phyloP scores from a whole-genome alignment of 2,888 invertebrate genomes.

The Idaea straminata region DNA sequence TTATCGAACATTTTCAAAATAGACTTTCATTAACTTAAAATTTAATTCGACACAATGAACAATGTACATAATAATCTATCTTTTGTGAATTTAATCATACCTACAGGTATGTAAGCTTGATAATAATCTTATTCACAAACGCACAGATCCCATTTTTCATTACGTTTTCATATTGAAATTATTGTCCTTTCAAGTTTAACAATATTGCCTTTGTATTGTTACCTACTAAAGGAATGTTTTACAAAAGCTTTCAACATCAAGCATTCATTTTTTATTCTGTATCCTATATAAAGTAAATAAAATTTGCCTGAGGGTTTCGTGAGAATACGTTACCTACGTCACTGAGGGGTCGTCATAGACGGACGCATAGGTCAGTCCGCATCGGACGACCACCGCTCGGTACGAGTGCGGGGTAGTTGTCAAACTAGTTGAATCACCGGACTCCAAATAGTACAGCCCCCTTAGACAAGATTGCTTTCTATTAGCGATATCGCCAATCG shows the following conservation, averaged over 20 bases:
- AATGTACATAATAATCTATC: neutral
- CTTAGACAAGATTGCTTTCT: too few relatives aligned
- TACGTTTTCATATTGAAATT: constrained; percentile 8
- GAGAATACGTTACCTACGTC: constrained; percentile 20
- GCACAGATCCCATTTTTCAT: constrained; percentile 9
- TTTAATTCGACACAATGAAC: too few relatives aligned
- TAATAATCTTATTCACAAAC: constrained; percentile 1
- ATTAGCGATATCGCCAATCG: too few relatives aligned
- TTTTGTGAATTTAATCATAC: neutral
- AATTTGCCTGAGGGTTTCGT: constrained; percentile 43
- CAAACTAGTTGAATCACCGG: too few relatives aligned
- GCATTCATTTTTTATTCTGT: constrained; percentile 31
- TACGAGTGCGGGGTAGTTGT: too few relatives aligned
- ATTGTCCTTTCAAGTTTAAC: constrained; percentile 6
- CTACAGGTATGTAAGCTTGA: neutral
- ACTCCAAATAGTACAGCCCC: too few relatives aligned
- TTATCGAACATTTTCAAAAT: too few relatives aligned
- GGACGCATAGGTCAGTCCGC: too few relatives aligned
- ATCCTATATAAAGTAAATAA: constrained; percentile 36
- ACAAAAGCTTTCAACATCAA: constrained; percentile 21
- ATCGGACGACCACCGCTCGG: too few relatives aligned
- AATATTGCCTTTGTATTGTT: constrained; percentile 7
- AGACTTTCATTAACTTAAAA: too few relatives aligned
- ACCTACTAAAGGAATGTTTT: constrained; percentile 11
- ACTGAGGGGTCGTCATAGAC: neutral